These are phyloP conservation scores for Siniperca undulata DNA, from an alignment of 2,797 vertebrate species.

Conservation along the genomic window DNA sequence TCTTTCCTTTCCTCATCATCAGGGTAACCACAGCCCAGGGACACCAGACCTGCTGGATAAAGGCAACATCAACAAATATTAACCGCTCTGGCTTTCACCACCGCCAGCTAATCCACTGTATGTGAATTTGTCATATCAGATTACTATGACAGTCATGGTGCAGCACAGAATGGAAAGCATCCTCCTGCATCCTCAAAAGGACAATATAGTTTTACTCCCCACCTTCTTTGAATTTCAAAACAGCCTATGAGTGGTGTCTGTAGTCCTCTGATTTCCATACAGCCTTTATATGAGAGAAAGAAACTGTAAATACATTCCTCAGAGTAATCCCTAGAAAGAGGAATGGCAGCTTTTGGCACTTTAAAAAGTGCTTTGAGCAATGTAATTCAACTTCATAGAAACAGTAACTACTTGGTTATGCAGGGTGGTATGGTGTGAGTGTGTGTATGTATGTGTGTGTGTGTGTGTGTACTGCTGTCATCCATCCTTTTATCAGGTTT, in stretches of 20 bases:
- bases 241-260: slow-evolving; percentile 95
- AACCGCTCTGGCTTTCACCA: slow-evolving; percentile 98
- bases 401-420: slow-evolving; percentile 94
- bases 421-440: slow-evolving; percentile 77
- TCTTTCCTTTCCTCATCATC: slow-evolving; percentile 88
- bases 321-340: slow-evolving; percentile 97
- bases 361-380: slow-evolving; percentile 93
- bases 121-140: slow-evolving; percentile 99
- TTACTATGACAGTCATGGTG: slow-evolving; percentile 99
- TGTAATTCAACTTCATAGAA: slow-evolving; percentile 98
- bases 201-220: slow-evolving; percentile 93
- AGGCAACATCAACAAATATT: slow-evolving; percentile 99
- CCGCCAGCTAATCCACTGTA: slow-evolving; percentile 99
- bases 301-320: slow-evolving; percentile 97
- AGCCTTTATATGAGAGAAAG: slow-evolving; percentile 94
- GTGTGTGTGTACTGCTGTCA: slow-evolving; percentile 68
- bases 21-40: slow-evolving; percentile 97
- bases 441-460: slow-evolving; percentile 29
- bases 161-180: slow-evolving; percentile 93
- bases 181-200: slow-evolving; percentile 94
- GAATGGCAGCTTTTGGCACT: slow-evolving; percentile 86
- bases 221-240: slow-evolving; percentile 98
- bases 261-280: slow-evolving; percentile 98
- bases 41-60: slow-evolving; percentile 97
- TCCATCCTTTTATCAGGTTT: slow-evolving; percentile 73